These are phyloP conservation scores for Archegozetes longisetosus DNA, from an alignment of 1,140 invertebrate species.

Conservation along the genomic window DNA sequence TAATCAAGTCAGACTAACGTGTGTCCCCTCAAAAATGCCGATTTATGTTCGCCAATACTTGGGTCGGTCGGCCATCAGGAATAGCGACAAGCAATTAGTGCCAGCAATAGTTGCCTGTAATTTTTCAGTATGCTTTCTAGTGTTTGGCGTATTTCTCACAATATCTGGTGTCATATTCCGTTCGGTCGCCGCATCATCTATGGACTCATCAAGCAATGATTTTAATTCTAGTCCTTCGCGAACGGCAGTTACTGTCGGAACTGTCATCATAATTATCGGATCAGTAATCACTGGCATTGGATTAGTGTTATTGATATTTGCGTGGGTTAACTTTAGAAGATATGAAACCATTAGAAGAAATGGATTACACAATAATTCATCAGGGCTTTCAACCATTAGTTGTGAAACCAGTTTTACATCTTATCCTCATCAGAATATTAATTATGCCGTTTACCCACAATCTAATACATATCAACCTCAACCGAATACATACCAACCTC, in stretches of 20 bases:
- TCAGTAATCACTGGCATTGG: neutral
- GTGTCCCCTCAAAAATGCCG: no score
- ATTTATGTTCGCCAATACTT: neutral
- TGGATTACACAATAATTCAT: neutral
- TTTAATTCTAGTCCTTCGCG: neutral
- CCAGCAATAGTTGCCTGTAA: neutral
- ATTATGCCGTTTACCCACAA: neutral
- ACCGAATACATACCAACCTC: neutral
- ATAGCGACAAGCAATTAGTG: neutral
- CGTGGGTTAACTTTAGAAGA: neutral
- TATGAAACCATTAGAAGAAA: neutral
- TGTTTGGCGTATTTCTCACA: neutral
- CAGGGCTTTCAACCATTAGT: neutral
- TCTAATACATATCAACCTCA: neutral
- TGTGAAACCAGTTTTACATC: no score
- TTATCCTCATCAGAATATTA: neutral
- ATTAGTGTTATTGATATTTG: neutral
- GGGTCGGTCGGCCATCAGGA: neutral
- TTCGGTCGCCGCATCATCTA: neutral
- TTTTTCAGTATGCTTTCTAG: neutral
- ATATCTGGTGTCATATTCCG: neutral
- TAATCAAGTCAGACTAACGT: no score
- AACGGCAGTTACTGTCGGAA: neutral
- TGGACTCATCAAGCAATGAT: neutral
- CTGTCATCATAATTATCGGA: neutral